Evolutionary conservation across 35 echinoderm and acorn worm species (phyloP), one percentile per base, ranked within the genome.

Genomic region (Nesometra sesokonis): DNA sequence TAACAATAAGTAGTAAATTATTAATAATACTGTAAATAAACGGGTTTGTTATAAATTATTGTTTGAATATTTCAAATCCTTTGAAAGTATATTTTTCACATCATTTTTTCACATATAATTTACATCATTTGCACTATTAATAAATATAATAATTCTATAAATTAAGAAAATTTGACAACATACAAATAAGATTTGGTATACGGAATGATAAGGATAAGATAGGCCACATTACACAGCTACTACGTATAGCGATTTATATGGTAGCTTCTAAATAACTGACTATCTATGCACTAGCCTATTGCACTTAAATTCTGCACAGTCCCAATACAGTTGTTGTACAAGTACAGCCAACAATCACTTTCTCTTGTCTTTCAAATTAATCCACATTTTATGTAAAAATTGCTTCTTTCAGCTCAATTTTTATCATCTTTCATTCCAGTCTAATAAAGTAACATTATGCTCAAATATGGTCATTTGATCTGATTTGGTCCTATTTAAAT

Each of bases 141-240:
- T 67, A 67, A 67, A 67, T 67, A 67, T 67, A 67, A 67, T 67
- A 67, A 67, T 13, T 67, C 52, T 67, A 67, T 67, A 67, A 67
- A 67, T 67, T 67, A 67, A 67, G 52, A 67, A 67, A 67, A n/a
- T n/a, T n/a, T n/a, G n/a, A n/a, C 52, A 67, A 67, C 52, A 67
- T 19, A 19, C 23, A 67, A 67, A 67, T 67, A 11, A 67, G 23
- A 67, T 67, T 67, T 67, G 52, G 52, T 67, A 13, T 9, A 11
- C 7, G 52, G 52, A 67, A 67, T 67, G 52, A 27, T 67, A 13
- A 67, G 52, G 52, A 67, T 67, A 19, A 67, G 52, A 19, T 67
- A n/a, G 11, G 23, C 52, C n/a, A 43, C 39, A 7, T 43, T 43
- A 67, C 9, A 27, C 21, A 67, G 52, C 52, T 67, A 67, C 52